Evolutionary conservation across 2,113 vertebrate species (phyloP).

Genomic region (Leucopsar rothschildi): DNA sequence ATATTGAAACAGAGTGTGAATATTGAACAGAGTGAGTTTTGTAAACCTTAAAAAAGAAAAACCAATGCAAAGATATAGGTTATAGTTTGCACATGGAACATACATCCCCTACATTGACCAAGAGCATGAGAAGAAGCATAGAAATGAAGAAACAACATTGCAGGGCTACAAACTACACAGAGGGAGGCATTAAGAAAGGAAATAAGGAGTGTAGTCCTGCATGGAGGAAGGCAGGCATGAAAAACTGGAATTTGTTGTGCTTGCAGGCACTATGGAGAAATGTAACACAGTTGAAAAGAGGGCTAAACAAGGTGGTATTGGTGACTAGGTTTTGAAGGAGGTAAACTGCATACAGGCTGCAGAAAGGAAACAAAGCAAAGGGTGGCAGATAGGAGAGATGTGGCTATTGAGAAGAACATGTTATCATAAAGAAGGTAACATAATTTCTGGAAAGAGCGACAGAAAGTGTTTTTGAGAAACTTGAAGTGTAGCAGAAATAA

Average conservation of each 20-base stretch:
- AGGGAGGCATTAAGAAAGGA: neutral
- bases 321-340: neutral
- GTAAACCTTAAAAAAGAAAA: neutral
- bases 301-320: neutral
- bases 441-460: neutral
- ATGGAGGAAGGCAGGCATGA: neutral
- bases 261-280: neutral
- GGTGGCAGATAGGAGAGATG: neutral
- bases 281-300: neutral
- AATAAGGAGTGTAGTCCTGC: neutral
- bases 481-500: neutral
- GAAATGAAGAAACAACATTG: neutral
- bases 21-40: neutral
- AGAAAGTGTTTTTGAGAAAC: neutral
- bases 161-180: neutral
- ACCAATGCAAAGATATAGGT: neutral
- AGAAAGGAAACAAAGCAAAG: neutral
- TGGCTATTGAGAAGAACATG: neutral
- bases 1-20: neutral
- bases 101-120: neutral
- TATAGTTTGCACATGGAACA: neutral
- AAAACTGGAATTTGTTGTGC: neutral
- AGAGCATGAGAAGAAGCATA: neutral
- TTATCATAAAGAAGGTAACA: neutral
- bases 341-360: neutral